Conservation (phyloP, 2,797 vertebrate species). For the Selene dorsalis region DNA sequence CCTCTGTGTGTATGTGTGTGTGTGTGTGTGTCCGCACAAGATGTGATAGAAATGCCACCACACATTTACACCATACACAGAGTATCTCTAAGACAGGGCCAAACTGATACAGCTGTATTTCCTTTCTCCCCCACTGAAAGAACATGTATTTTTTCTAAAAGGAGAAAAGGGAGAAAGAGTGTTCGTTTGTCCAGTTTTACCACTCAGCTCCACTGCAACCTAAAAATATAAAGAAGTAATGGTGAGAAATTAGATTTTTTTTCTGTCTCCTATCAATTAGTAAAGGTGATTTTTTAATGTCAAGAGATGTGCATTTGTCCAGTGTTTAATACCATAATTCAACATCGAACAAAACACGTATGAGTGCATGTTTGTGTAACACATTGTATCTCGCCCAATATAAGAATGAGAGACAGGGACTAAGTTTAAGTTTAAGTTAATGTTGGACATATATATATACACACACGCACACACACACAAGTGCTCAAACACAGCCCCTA, state of each 20-base stretch:
- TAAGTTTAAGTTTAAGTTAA: slow-evolving; percentile 37
- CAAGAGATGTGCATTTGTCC: not conserved
- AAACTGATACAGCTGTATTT: slow-evolving; percentile 30
- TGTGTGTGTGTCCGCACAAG: slow-evolving; percentile 19
- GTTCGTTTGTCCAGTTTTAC: not conserved
- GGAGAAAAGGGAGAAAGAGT: not conserved
- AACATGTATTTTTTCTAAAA: not conserved
- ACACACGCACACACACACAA: slow-evolving; percentile 13
- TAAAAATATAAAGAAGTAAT: not conserved
- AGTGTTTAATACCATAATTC: not conserved
- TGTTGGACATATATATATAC: slow-evolving; percentile 28
- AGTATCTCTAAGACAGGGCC: slow-evolving; percentile 38
- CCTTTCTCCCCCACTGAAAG: not conserved
- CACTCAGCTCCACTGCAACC: not conserved
- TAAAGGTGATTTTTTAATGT: not conserved
- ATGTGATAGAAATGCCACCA: slow-evolving; percentile 62
- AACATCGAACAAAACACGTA: not conserved
- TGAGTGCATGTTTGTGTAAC: not conserved
- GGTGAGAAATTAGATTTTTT: not conserved
- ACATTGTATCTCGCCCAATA: not conserved
- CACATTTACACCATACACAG: slow-evolving; percentile 52
- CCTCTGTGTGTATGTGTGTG: slow-evolving; percentile 22
- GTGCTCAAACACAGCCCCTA: slow-evolving; percentile 34
- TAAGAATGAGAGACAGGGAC: not conserved
- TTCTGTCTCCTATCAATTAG: not conserved